phyloP scores from a whole-genome alignment of 2,888 invertebrate species.

The Macrophya annulata region DNA sequence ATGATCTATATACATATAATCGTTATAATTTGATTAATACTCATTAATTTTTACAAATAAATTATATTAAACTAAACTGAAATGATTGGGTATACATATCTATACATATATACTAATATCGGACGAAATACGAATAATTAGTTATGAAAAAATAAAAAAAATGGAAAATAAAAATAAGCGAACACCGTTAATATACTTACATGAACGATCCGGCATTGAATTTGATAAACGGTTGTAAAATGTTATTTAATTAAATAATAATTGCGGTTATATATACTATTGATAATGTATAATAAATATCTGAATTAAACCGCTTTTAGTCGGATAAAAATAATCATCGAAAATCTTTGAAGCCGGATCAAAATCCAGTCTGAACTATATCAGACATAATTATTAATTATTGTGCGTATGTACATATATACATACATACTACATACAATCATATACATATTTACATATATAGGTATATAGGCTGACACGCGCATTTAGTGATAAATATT shows the following conservation, averaged over 20 bases:
- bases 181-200: neutral
- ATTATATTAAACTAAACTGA: neutral
- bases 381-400: slow-evolving; percentile 3
- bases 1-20: neutral
- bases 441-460: neutral
- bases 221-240: neutral
- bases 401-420: neutral
- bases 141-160: neutral
- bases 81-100: neutral
- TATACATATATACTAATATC: neutral
- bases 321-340: neutral
- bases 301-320: neutral
- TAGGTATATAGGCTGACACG: neutral
- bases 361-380: neutral
- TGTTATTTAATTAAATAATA: slow-evolving; percentile 30
- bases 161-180: neutral
- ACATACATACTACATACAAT: no score
- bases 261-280: neutral
- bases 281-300: neutral
- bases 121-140: neutral
- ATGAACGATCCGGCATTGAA: neutral
- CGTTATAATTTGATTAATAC: slow-evolving; percentile 10
- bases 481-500: slow-evolving; percentile 4
- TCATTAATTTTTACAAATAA: neutral
- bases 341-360: slow-evolving; percentile 3